Evolutionary conservation across 2,797 vertebrate genomes (phyloP).

Genomic region (Hephaestus fuliginosus): DNA sequence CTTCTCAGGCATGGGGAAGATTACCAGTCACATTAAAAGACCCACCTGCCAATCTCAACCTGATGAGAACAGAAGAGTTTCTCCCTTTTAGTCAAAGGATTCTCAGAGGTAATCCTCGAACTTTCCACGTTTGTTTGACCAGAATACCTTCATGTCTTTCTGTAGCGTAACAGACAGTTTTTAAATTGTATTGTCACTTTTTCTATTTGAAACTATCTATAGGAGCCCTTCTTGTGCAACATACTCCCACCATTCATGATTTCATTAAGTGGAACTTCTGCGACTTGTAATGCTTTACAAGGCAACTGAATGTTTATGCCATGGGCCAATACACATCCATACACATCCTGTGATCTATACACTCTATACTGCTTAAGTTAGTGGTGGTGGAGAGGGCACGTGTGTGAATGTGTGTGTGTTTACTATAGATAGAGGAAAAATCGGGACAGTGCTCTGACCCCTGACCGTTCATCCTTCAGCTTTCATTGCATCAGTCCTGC

Average conservation of each 20-base stretch:
- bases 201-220: background rate
- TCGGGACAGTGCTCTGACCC: slow-evolving; percentile 39
- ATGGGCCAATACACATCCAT: slow-evolving; percentile 22
- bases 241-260: slow-evolving; percentile 4
- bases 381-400: background rate
- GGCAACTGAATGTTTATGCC: slow-evolving; percentile 30
- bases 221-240: background rate
- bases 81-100: slow-evolving; percentile 36
- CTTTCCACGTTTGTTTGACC: slow-evolving; percentile 33
- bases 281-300: slow-evolving; percentile 1
- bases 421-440: slow-evolving; percentile 27
- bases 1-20: slow-evolving; percentile 38
- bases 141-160: slow-evolving; percentile 19
- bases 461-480: slow-evolving; percentile 53
- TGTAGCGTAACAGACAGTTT: background rate
- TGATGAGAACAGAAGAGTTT: slow-evolving; percentile 47
- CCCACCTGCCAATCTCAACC: slow-evolving; percentile 43
- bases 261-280: slow-evolving; percentile 8
- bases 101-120: slow-evolving; percentile 30
- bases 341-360: slow-evolving; percentile 12
- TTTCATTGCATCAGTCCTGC: slow-evolving; percentile 49
- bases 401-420: slow-evolving; percentile 3
- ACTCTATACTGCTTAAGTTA: background rate
- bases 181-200: background rate
- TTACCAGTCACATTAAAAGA: slow-evolving; percentile 63